Base-by-base conservation (phyloP, 1,140 invertebrate genomes). In the Paraescarpia echinospica region DNA sequence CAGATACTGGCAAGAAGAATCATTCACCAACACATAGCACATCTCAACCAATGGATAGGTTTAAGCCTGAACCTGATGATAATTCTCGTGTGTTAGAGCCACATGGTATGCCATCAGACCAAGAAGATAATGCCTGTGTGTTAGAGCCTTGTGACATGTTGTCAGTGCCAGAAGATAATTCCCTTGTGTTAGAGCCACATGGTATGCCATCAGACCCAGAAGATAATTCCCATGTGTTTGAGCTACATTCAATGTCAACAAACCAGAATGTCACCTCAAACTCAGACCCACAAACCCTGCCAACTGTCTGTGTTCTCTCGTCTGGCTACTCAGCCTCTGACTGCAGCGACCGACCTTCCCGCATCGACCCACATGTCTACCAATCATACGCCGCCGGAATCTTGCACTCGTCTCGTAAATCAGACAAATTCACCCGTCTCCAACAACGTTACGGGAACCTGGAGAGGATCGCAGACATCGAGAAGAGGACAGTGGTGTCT, bases 371-470 rank as follows among this genome's bases (percentile, higher is more conserved):
- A 22, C 94, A 95, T 35, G 95, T 95, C 34, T 96, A 96, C 92
- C 95, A 95, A 94, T 95, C 95, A 31, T 96, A 96, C 91, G 95
- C 95, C 34, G 95, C 95, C 22, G 98, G 98, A 93, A 96, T 97
- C 93, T 95, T 98, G 93, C 97, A 98, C 95, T 97, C 97, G 0
- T 97, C 97, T 94, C 97, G 97, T 89, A 97, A 97, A 95, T 98
- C 98, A 0, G 97, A 97, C 92, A 97, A 97, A 91, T 99, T 99
- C 96, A 97, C 97, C 93, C 98, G 98, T 93, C 96, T 99, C 9
- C 97, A 98, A 95, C 97, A 98, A 90, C 98, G 99, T 95, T 99
- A 98, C 95, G 96, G 97, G 41, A 98, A 97, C 93, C 96, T 99
- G 77, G 98, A 99, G 97, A 97, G 98, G 95, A 97, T 99, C 90